Evolutionary conservation across 2,113 vertebrate species (phyloP).

Genomic region (Elaphurus davidianus): DNA sequence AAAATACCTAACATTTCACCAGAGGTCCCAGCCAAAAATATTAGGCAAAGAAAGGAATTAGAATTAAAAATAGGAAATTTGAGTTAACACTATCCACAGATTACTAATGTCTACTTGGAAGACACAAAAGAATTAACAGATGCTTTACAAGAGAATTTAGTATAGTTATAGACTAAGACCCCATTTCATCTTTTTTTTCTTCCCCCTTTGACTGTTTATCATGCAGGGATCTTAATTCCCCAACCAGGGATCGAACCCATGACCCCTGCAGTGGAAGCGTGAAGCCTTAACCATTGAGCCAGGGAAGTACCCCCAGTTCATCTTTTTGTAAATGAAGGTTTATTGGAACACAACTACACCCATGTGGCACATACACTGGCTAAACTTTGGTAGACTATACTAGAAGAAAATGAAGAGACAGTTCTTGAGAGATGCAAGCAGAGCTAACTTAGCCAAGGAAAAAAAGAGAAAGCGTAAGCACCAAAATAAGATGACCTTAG

Average conservation of each 20-base stretch:
- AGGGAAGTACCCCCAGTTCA: background rate
- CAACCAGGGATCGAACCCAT: background rate
- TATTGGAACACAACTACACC: background rate
- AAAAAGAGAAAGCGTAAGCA: background rate
- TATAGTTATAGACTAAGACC: background rate
- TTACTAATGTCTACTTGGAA: background rate
- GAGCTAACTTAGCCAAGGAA: background rate
- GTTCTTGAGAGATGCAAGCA: background rate
- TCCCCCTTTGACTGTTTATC: fast-evolving
- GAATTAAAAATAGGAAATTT: background rate
- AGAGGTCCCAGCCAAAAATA: background rate
- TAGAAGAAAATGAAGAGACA: background rate
- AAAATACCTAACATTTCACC: background rate
- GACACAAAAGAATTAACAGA: background rate
- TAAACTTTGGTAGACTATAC: background rate
- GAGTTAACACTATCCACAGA: background rate
- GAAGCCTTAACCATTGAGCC: background rate
- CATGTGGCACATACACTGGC: background rate
- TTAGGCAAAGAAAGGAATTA: background rate
- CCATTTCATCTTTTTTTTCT: background rate
- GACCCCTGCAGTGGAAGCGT: background rate
- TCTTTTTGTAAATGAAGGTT: background rate
- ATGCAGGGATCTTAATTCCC: background rate
- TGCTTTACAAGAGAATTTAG: background rate
- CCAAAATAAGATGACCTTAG: background rate